Evolutionary conservation across 2,797 vertebrate genomes (phyloP).

Genomic region (Psittacula derbiana): DNA sequence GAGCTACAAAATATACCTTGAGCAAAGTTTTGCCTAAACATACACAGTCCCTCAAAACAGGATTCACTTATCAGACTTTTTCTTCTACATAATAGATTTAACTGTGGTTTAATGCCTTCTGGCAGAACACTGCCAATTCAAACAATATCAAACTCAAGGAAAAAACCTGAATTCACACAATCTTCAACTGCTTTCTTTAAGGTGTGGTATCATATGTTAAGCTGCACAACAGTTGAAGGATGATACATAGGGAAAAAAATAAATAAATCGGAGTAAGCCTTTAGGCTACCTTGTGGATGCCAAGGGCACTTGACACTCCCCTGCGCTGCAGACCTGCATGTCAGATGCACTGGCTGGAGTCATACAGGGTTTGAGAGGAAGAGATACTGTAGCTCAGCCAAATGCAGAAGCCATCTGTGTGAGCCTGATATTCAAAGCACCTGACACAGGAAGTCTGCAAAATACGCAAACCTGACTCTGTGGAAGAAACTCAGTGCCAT

Average conservation of each 20-base stretch:
- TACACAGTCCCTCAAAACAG: neutral
- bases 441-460: accelerated
- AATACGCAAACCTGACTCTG: neutral
- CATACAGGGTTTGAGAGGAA: neutral
- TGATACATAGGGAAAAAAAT: no score
- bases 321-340: accelerated
- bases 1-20: neutral
- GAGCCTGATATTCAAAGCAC: accelerated
- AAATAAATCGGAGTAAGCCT: neutral
- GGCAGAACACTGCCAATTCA: neutral
- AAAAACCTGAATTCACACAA: neutral
- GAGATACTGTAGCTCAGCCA: neutral
- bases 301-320: neutral
- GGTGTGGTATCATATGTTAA: accelerated
- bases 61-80: neutral
- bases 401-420: neutral
- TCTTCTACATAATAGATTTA: neutral
- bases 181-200: neutral
- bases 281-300: no score
- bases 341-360: accelerated
- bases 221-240: accelerated
- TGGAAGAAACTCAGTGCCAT: neutral
- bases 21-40: neutral
- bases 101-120: neutral
- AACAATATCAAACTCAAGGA: accelerated